Percentiles rank a stretch among this genome's conserved stretches.
phyloP scores from a whole-genome alignment of 2,888 invertebrate species.

The Meliscaeva auricollis region DNA sequence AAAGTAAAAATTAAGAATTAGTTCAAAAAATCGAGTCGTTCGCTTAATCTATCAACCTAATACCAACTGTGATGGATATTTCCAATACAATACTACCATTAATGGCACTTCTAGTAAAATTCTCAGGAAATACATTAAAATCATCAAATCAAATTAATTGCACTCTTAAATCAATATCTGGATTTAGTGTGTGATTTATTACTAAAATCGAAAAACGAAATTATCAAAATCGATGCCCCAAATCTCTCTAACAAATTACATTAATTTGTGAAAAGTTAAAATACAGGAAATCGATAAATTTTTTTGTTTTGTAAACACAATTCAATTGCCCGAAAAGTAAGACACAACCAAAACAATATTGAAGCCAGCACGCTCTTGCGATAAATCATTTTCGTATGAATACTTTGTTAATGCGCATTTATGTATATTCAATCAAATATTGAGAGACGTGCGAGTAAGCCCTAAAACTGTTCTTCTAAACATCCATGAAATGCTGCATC shows the following conservation, averaged over 20 bases:
- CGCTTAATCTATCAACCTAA: too few relatives aligned
- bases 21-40: too few relatives aligned
- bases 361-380: background rate
- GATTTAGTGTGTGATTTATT: too few relatives aligned
- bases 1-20: too few relatives aligned
- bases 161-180: background rate
- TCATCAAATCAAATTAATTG: too few relatives aligned
- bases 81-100: too few relatives aligned
- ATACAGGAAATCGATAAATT: slow-evolving; percentile 9
- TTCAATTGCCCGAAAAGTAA: slow-evolving; percentile 13
- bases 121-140: too few relatives aligned
- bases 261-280: background rate
- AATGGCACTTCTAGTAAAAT: too few relatives aligned
- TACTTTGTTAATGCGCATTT: slow-evolving; percentile 11
- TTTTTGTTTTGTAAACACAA: slow-evolving; percentile 33
- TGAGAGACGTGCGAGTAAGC: slow-evolving; percentile 7
- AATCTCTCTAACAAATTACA: background rate
- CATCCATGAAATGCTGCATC: slow-evolving; percentile 4
- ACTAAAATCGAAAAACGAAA: too few relatives aligned
- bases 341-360: background rate
- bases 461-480: slow-evolving; percentile 12
- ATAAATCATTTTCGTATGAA: slow-evolving; percentile 22
- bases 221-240: background rate
- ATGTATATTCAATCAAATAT: background rate
- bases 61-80: too few relatives aligned